Conservation (phyloP, 1,140 invertebrate species). For the Mercenaria mercenaria region DNA sequence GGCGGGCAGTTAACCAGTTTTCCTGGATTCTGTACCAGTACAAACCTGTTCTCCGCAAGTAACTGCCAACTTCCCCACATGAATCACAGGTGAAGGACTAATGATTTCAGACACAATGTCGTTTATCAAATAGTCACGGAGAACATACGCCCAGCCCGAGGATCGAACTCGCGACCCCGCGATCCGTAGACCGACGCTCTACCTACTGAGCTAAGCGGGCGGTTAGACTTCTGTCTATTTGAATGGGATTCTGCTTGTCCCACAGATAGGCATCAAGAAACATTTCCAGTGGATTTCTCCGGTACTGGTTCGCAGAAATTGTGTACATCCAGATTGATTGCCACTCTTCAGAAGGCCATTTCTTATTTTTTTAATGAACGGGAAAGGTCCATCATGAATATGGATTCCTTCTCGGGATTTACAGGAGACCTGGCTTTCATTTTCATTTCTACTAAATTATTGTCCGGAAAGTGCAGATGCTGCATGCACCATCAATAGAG, state of each 20-base stretch:
- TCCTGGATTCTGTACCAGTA: too few species aligned
- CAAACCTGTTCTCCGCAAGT: too few species aligned
- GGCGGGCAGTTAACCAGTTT: too few species aligned
- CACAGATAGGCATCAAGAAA: conserved; percentile 28
- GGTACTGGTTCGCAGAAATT: not conserved
- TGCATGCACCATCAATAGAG: not conserved
- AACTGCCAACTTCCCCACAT: too few species aligned
- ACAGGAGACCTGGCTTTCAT: not conserved
- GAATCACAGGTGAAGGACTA: too few species aligned
- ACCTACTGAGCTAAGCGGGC: too few species aligned
- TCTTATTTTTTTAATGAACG: conserved; percentile 28
- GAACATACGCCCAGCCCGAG: too few species aligned
- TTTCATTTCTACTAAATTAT: not conserved
- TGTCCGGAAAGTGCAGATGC: not conserved
- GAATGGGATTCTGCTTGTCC: conserved; percentile 34
- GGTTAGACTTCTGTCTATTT: conserved; percentile 20
- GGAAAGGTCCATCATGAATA: conserved; percentile 28
- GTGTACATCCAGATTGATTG: too few species aligned
- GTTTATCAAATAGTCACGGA: too few species aligned
- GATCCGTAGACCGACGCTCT: too few species aligned
- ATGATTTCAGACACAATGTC: too few species aligned
- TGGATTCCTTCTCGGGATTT: not conserved
- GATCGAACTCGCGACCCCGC: too few species aligned
- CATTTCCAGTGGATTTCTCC: conserved; percentile 32
- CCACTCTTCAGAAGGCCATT: conserved; percentile 14